Percentiles rank a stretch among this genome's conserved stretches.
Conservation (phyloP, 2,113 vertebrate genomes). For the Dipodomys ordii region DNA sequence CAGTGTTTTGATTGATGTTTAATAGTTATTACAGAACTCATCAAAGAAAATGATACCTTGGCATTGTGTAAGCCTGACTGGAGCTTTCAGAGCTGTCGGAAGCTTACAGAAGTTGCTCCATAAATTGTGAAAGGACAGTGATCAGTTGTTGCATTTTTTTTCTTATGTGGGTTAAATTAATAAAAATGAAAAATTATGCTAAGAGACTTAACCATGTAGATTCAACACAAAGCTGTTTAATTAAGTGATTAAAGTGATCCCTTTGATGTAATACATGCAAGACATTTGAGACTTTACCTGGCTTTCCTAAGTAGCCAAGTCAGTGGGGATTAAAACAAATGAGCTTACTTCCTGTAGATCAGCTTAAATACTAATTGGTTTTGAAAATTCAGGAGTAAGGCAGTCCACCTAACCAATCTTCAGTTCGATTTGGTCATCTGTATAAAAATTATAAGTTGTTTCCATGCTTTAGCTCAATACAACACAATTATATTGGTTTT, state of each 20-base stretch:
- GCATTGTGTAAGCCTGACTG: slow-evolving; percentile 57
- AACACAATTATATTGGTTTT: neutral
- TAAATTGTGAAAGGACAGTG: slow-evolving; percentile 63
- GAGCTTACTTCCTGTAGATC: slow-evolving; percentile 73
- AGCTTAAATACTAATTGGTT: slow-evolving; percentile 60
- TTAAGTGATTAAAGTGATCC: slow-evolving; percentile 75
- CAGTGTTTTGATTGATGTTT: slow-evolving; percentile 67
- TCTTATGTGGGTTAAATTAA: slow-evolving; percentile 71
- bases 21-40: slow-evolving; percentile 64
- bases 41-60: slow-evolving; percentile 64
- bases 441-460: slow-evolving; percentile 60
- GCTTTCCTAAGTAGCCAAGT: slow-evolving; percentile 75
- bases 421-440: slow-evolving; percentile 66
- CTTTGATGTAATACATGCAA: slow-evolving; percentile 68
- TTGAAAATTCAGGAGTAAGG: slow-evolving; percentile 64
- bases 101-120: slow-evolving; percentile 56
- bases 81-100: slow-evolving; percentile 64
- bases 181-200: slow-evolving; percentile 72
- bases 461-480: slow-evolving; percentile 30
- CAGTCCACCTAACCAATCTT: slow-evolving; percentile 53
- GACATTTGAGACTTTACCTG: slow-evolving; percentile 69
- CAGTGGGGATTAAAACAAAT: slow-evolving; percentile 77
- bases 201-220: slow-evolving; percentile 64
- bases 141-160: slow-evolving; percentile 61
- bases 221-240: slow-evolving; percentile 71